Evolutionary conservation across 2,797 vertebrate genomes (phyloP), one percentile per base, ranked within the genome.

Genomic region (Lates japonicus): DNA sequence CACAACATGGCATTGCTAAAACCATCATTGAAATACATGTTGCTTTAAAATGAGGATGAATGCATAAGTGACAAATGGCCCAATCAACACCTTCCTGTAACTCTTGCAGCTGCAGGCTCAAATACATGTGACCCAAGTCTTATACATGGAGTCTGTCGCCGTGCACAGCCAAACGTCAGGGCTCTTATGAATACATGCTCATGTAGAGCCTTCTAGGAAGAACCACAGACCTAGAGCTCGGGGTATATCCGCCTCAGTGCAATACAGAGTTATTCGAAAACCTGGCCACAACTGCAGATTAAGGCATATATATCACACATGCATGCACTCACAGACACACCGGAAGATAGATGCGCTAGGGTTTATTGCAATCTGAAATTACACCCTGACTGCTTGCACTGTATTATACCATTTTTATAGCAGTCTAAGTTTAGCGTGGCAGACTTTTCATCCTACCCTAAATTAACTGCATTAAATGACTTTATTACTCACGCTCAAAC

Each of bases 161-260:
- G 29, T 80, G 84, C 85, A 91, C 12, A 83, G 39, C 75, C 48
- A 64, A 83, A 79, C 44, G 52, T 20, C 52, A 78, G 66, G 14
- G 62, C 74, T 80, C n/a, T 35, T 35, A 67, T 35, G 48, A 80
- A 81, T 41, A 67, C 20, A 57, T 29, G 64, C 54, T 62, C 70
- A 67, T 3, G 1, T 1, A 52, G 35, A 87, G 82, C 90, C 88
- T 96, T 96, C 95, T 95, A 96, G 94, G 95, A 96, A 96, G 94
- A 96, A 95, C 95, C 95, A 91, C 95, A 94, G 61, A 91, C 74
- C 70, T 67, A 66, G 80, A 88, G 80, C 88, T 90, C 64, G 0
- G 65, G 79, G 90, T 90, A 93, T 89, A 94, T 93, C 93, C 91
- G 94, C 82, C 87, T 81, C 70, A 58, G 35, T 83, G 72, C 78